These are phyloP conservation scores for Neodon shergylaensis DNA, from an alignment of 2,113 vertebrate genomes.

Conservation along the genomic window DNA sequence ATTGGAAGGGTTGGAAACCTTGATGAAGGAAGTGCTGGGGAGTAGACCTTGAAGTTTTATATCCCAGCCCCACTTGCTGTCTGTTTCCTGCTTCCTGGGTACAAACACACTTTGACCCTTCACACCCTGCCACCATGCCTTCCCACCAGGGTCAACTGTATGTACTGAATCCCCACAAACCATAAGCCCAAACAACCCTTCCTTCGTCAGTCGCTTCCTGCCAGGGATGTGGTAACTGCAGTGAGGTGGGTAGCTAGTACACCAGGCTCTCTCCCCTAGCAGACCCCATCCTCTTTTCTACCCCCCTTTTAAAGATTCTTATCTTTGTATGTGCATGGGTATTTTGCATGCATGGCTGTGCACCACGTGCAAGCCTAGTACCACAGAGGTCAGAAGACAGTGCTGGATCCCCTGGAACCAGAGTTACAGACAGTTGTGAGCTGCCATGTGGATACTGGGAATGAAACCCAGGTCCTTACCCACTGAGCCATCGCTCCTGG, in stretches of 20 bases:
- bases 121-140: too few species aligned
- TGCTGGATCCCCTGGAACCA: background rate
- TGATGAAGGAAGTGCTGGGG: background rate
- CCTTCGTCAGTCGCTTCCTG: background rate
- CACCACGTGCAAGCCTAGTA: too few species aligned
- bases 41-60: background rate
- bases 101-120: background rate
- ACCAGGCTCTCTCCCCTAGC: background rate
- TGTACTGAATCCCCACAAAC: background rate
- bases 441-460: too few species aligned
- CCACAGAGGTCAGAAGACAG: background rate
- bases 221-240: background rate
- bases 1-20: background rate
- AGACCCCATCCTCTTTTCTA: background rate
- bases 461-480: background rate
- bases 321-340: background rate
- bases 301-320: background rate
- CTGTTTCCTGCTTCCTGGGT: background rate
- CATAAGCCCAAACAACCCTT: background rate
- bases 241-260: background rate
- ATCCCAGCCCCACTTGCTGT: background rate
- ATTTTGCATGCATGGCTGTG: background rate
- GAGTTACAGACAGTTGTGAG: background rate
- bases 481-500: background rate
- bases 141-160: background rate